Conservation (phyloP, 2,113 vertebrate genomes). For the Clarias magur region DNA sequence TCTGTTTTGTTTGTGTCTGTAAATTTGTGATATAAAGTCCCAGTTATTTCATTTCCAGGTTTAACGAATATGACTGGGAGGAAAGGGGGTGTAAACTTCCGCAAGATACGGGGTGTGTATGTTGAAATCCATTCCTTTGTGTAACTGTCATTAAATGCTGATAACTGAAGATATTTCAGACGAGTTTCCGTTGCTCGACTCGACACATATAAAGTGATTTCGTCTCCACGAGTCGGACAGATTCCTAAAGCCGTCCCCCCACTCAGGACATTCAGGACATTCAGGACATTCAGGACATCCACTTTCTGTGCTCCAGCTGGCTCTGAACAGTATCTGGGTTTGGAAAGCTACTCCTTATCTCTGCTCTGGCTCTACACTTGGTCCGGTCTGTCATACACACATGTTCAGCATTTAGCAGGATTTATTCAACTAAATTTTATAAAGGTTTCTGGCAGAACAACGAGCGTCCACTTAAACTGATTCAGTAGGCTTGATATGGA, state of each 20-base stretch:
- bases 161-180: neutral
- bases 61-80: neutral
- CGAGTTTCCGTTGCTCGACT: neutral
- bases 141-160: neutral
- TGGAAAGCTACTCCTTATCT: slow-evolving; percentile 22
- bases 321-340: slow-evolving; percentile 18
- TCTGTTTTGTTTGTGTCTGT: neutral
- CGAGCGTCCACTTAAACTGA: slow-evolving; percentile 45
- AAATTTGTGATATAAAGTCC: neutral
- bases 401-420: slow-evolving; percentile 35
- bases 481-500: slow-evolving; percentile 34
- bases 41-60: neutral
- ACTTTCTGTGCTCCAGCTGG: neutral
- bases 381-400: slow-evolving; percentile 22
- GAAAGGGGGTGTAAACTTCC: neutral
- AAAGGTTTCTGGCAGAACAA: slow-evolving; percentile 41
- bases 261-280: too few relatives aligned
- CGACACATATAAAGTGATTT: neutral
- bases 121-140: neutral
- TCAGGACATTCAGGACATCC: neutral
- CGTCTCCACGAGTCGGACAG: neutral
- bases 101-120: neutral
- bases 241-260: neutral
- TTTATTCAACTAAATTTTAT: slow-evolving; percentile 35
- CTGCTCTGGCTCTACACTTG: slow-evolving; percentile 20